These are phyloP conservation scores for Prionailurus bengalensis DNA, from an alignment of 2,113 vertebrate species.

Conservation along the genomic window DNA sequence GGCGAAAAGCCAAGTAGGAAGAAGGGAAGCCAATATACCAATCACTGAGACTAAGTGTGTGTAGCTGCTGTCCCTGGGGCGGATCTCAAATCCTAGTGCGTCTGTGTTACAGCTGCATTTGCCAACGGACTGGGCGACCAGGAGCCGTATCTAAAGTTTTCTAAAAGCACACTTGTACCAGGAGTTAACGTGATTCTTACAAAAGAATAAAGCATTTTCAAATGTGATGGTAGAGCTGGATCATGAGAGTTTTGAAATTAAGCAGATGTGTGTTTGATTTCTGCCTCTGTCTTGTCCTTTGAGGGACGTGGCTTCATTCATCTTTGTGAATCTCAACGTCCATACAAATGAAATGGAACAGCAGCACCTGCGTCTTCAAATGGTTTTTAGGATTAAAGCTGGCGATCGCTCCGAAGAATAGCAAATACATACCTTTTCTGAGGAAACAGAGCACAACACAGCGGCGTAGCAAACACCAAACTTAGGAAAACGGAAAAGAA, in stretches of 20 bases:
- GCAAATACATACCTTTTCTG: constrained; percentile 94
- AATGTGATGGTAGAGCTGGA: neutral
- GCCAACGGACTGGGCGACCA: accelerated
- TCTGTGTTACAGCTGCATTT: accelerated
- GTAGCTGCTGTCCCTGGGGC: neutral
- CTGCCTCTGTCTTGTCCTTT: neutral
- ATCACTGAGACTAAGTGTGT: neutral
- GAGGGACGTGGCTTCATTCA: neutral
- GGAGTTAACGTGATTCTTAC: neutral
- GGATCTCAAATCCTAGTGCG: neutral
- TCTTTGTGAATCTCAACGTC: neutral
- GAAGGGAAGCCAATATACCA: neutral
- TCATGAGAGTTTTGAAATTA: neutral
- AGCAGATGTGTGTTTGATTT: neutral
- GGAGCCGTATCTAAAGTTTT: accelerated
- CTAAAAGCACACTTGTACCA: neutral
- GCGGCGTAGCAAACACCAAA: constrained; percentile 97
- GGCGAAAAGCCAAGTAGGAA: neutral
- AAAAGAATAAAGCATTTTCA: neutral
- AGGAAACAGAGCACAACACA: constrained; percentile 98
- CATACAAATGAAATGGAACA: neutral
- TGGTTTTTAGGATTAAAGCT: neutral
- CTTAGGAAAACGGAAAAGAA: constrained; percentile 85
- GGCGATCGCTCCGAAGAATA: neutral
- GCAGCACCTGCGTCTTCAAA: accelerated